phyloP scores from a whole-genome alignment of 2,113 vertebrate genomes.

The Leptocoma aspasia region DNA sequence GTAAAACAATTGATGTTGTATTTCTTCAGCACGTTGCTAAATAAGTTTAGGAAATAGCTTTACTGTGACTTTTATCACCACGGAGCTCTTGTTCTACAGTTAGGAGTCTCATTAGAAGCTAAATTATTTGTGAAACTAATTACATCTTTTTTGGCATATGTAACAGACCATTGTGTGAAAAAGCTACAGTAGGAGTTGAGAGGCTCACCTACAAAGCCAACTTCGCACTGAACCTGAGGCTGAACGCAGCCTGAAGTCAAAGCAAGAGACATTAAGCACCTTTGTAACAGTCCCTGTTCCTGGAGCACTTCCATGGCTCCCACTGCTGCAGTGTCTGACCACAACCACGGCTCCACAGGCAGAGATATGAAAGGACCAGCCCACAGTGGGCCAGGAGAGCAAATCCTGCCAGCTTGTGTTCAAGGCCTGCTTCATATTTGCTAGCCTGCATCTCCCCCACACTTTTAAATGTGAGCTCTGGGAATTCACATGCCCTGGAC shows the following conservation, averaged over 20 bases:
- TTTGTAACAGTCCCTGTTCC: background rate
- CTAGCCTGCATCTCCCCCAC: background rate
- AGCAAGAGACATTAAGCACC: background rate
- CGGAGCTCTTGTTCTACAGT: background rate
- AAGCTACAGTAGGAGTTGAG: background rate
- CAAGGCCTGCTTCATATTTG: background rate
- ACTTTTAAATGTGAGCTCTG: background rate
- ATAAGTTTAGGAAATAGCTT: background rate
- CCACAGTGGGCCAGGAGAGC: background rate
- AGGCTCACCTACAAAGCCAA: background rate
- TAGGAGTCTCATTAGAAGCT: background rate
- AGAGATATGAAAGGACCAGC: background rate
- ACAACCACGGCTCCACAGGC: rapidly evolving
- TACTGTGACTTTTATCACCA: background rate
- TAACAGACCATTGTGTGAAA: background rate
- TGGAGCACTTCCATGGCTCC: background rate
- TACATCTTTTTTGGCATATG: background rate
- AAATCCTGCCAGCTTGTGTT: background rate
- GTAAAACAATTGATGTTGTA: background rate
- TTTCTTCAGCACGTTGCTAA: background rate
- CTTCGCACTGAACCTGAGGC: background rate
- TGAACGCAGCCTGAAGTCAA: background rate
- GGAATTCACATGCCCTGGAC: background rate
- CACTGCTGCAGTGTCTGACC: background rate
- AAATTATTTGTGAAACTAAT: background rate